Conservation (phyloP, 1,140 invertebrate species). For the Amphibalanus amphitrite region DNA sequence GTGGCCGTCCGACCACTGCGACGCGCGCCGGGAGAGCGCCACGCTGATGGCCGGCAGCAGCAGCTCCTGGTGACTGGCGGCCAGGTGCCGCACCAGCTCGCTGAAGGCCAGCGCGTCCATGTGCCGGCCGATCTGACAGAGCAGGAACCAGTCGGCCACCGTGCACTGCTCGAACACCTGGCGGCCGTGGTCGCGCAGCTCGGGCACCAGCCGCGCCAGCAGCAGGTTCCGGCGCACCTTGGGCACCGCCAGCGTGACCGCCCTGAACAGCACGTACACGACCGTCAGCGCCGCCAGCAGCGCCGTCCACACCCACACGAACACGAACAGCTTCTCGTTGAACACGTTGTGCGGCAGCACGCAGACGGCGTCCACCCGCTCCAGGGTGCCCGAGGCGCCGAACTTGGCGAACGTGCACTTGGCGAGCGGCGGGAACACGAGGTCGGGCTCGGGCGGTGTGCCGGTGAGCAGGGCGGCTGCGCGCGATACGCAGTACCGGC, state of each 20-base stretch:
- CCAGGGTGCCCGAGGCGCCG: constrained; percentile 24
- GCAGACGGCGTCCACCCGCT: constrained; percentile 33
- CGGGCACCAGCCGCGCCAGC: constrained; percentile 7
- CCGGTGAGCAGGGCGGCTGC: neutral
- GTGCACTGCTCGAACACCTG: constrained; percentile 9
- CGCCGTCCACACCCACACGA: constrained; percentile 42
- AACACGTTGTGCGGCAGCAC: constrained; percentile 55
- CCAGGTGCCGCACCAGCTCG: constrained; percentile 14
- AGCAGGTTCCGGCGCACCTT: neutral
- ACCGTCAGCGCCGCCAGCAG: constrained; percentile 16
- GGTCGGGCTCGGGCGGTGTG: no score
- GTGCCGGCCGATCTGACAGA: constrained; percentile 16
- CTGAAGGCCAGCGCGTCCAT: constrained; percentile 15
- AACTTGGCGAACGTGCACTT: constrained; percentile 39
- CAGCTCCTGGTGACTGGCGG: neutral
- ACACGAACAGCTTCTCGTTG: constrained; percentile 60
- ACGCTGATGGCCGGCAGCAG: neutral
- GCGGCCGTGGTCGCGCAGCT: constrained; percentile 14
- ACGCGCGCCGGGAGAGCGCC: neutral
- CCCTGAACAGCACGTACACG: constrained; percentile 17
- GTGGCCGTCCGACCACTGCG: neutral
- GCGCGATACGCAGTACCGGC: constrained; percentile 45
- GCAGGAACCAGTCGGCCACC: constrained; percentile 23
- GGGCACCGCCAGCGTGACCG: constrained; percentile 20
- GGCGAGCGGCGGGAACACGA: constrained; percentile 38